phyloP scores from a whole-genome alignment of 1,140 invertebrate genomes.

The Chionoecetes opilio region DNA sequence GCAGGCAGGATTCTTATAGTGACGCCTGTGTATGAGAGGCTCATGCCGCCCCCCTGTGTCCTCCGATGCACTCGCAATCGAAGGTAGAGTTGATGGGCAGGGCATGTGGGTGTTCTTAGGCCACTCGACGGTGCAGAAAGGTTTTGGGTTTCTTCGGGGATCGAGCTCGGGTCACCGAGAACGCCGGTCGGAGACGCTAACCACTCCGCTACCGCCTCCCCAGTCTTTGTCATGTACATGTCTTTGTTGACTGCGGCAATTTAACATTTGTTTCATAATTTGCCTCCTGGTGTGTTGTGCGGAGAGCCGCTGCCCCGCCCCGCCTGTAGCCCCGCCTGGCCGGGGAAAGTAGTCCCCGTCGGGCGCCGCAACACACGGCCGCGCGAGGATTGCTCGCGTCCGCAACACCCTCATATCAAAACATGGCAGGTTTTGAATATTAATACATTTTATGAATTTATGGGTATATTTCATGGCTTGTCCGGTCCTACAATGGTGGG shows the following conservation, averaged over 20 bases:
- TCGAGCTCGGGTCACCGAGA: too few relatives aligned
- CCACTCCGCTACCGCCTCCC: too few relatives aligned
- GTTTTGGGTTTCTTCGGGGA: too few relatives aligned
- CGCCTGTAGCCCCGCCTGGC: background rate
- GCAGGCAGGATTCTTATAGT: too few relatives aligned
- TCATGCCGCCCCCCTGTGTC: too few relatives aligned
- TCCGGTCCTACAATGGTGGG: background rate
- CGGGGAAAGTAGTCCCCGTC: background rate
- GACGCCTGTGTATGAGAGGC: too few relatives aligned
- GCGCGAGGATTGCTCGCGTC: background rate
- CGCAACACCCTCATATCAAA: background rate
- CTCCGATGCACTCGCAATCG: too few relatives aligned
- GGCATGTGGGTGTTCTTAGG: too few relatives aligned
- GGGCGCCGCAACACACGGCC: background rate
- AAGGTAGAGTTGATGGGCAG: too few relatives aligned
- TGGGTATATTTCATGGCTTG: background rate
- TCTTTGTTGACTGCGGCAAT: background rate
- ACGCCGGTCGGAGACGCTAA: too few relatives aligned
- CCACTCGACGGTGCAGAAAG: too few relatives aligned
- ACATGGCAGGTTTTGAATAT: slow-evolving; percentile 5
- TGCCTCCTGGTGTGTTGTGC: background rate
- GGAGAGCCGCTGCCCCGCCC: background rate
- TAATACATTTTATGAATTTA: background rate
- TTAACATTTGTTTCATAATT: background rate
- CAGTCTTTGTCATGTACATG: too few relatives aligned